phyloP scores from a whole-genome alignment of 2,888 invertebrate species.

The Nysson spinosus region DNA sequence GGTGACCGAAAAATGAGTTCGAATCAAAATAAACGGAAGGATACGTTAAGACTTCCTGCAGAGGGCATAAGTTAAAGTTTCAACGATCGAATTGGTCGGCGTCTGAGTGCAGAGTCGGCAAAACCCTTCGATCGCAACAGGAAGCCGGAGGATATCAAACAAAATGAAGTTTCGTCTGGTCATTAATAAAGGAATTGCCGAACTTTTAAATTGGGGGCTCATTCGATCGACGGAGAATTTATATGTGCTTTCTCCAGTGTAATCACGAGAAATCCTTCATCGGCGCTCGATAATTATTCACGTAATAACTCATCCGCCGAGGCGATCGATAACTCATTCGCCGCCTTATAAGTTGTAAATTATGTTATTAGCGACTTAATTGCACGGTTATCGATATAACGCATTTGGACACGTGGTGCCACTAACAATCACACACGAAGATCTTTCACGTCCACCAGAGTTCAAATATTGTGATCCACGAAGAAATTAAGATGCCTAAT shows the following conservation, averaged over 20 bases:
- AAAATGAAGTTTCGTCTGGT: slow-evolving; percentile 5
- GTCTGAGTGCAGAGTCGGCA: background rate
- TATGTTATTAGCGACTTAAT: slow-evolving; percentile 66
- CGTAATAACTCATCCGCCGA: slow-evolving; percentile 59
- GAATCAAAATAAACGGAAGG: background rate
- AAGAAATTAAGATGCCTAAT: no score
- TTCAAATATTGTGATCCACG: slow-evolving; percentile 5
- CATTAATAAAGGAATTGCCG: slow-evolving; percentile 45
- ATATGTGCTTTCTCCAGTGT: slow-evolving; percentile 36
- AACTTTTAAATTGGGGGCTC: slow-evolving; percentile 32
- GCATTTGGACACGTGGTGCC: slow-evolving; percentile 18
- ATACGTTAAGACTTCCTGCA: slow-evolving; percentile 17
- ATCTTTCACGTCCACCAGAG: slow-evolving; percentile 20
- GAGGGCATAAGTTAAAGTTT: slow-evolving; percentile 6
- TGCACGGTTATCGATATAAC: slow-evolving; percentile 54
- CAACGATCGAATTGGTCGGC: slow-evolving; percentile 19
- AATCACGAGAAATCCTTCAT: slow-evolving; percentile 38
- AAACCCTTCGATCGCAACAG: slow-evolving; percentile 8
- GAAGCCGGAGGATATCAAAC: slow-evolving; percentile 2
- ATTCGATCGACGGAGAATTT: slow-evolving; percentile 20
- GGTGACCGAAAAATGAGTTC: no score
- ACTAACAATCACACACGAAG: slow-evolving; percentile 23
- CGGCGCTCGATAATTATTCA: slow-evolving; percentile 60
- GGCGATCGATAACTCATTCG: slow-evolving; percentile 63
- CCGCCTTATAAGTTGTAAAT: slow-evolving; percentile 58